phyloP scores from a whole-genome alignment of 2,113 vertebrate species.

The Irena cyanogastra region DNA sequence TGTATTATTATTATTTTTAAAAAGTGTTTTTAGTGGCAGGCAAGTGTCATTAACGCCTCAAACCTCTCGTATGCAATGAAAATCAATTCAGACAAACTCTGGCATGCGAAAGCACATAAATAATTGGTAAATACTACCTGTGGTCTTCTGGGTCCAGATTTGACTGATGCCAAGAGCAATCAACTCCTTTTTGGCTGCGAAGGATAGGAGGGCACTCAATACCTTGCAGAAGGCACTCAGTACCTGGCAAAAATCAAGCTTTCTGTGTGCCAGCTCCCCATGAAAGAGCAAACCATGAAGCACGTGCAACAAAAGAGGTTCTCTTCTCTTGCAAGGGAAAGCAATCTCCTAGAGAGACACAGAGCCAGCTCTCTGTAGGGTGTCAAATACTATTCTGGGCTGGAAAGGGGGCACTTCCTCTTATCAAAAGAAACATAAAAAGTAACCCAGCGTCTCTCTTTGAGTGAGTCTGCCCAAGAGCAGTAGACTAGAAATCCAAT shows the following conservation, averaged over 20 bases:
- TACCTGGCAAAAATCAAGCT: constrained; percentile 32
- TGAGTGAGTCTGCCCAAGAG: not conserved
- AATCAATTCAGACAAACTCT: constrained; percentile 37
- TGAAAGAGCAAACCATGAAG: not conserved
- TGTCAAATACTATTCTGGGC: not conserved
- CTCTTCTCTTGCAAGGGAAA: not conserved
- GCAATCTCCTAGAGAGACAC: not conserved
- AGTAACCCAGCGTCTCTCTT: not conserved
- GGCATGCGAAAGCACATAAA: constrained; percentile 34
- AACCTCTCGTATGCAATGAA: not conserved
- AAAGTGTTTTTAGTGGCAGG: not conserved
- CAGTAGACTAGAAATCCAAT: not conserved
- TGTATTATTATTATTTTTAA: not conserved
- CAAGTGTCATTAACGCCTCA: not conserved
- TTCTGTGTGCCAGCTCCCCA: constrained; percentile 6
- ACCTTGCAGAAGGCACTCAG: constrained; percentile 23
- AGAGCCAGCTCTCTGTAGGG: not conserved
- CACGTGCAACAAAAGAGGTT: not conserved
- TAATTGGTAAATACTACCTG: constrained; percentile 57
- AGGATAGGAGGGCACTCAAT: constrained; percentile 52
- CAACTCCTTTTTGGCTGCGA: constrained; percentile 63
- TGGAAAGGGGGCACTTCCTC: not conserved
- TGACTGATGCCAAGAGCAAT: constrained; percentile 60
- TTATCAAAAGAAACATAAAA: not conserved
- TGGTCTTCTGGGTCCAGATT: constrained; percentile 49